Base-by-base conservation (phyloP, 2,888 invertebrate genomes). In the Andrena flavipes region DNA sequence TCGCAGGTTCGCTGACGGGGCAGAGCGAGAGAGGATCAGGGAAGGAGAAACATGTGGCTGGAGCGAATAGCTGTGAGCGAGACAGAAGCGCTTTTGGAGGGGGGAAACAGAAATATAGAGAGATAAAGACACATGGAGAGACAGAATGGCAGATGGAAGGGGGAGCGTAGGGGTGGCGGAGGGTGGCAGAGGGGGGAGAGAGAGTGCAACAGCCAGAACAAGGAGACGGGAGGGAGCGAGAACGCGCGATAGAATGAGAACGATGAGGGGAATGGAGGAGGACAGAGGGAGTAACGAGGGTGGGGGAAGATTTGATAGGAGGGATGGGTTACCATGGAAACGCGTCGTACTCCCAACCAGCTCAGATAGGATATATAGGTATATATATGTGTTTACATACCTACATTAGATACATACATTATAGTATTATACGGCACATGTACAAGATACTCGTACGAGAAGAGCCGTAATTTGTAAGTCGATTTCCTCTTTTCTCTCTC, bases 261-360 rank as follows among this genome's bases (percentile, higher is more conserved):
- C 10, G 71, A 72, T 62, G 79, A 30, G 56, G 65, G 60, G 63
- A 67, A 51, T 42, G 54, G 76, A 42, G 71, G 67, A 80, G n/a
- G 72, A 59, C 67, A 70, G 68, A 67, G 78, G 49, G 30, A 8
- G 8, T 30, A 7, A 49, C 7, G 71, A 69, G 63, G 60, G 79
- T 76, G 76, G 72, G 76, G 76, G 84, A 76, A 84, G 84, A 87
- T 89, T 89, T 85, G 88, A 89, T 90, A 87, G 90, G 85, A 89
- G 92, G 91, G 90, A 90, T 89, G 87, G 88, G 93, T 93, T 91
- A 82, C 92, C 91, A 93, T 93, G 92, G 93, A 89, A 91, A 93
- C 93, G 88, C 90, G 91, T 91, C 89, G 89, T 87, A 81, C 90
- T 91, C 85, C 84, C 86, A 81, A 87, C 83, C 88, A 87, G 80